Evolutionary conservation across 2,888 invertebrate species (phyloP), one percentile per base, ranked within the genome.

Genomic region (Tholera decimalis): DNA sequence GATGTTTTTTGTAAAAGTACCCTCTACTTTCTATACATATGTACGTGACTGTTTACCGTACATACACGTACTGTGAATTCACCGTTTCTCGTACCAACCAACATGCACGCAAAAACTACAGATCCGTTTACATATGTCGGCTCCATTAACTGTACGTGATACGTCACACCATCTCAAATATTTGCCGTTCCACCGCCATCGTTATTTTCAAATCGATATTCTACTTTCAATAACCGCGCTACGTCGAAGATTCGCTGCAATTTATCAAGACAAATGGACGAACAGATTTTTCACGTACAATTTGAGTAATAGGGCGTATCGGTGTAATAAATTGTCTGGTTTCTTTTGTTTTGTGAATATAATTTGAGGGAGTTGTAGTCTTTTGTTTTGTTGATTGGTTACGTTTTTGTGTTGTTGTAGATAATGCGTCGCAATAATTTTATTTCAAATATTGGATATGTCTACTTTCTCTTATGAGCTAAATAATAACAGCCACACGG

Each of bases 181-280:
- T 78, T 77, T 61, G 24, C 61, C 22, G 20, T 49, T 47, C 15
- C 26, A 56, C n/a, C 46, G 65, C 54, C 33, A 56, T 63, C 58
- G 64, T 39, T 56, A 35, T 67, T 53, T 44, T 39, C 44, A 35
- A 51, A 55, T 55, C 33, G 35, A 50, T 57, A 58, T 77, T 49
- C 28, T 13, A 47, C 37, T 58, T 58, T 46, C 39, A 54, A 66
- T 66, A 55, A 60, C 15, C 51, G 41, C 28, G 50, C 26, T 24
- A 41, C 43, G 71, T 69, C 63, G 64, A 63, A 76, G 73, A 73
- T 82, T 79, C 59, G 51, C 60, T 81, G 80, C 83, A 83, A 86
- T 87, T 84, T 85, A 84, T 85, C 84, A 87, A 64, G 51, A 79
- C 80, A 80, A 82, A 86, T 84, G 80, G 84, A 85, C 73, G 69